Percentiles rank a stretch among this genome's conserved stretches.
Conservation (phyloP, 2,888 invertebrate species). For the Parochlus steinenii region DNA sequence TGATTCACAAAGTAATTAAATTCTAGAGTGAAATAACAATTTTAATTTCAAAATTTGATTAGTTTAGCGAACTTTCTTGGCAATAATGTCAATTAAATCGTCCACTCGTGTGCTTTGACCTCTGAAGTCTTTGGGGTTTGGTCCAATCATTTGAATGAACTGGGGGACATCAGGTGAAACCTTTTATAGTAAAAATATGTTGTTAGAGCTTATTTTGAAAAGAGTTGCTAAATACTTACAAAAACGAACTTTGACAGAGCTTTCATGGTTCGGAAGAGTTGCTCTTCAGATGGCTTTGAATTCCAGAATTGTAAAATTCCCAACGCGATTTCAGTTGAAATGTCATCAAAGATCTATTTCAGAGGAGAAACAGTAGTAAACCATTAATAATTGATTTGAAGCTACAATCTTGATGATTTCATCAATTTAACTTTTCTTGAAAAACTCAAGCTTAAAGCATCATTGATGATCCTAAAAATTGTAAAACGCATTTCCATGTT, state of each 20-base stretch:
- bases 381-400: not conserved
- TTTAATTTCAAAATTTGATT: not conserved
- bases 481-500: not conserved
- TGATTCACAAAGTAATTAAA: not conserved
- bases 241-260: constrained; percentile 45
- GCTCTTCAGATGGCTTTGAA: constrained; percentile 61
- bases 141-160: constrained; percentile 80
- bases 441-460: too few relatives aligned
- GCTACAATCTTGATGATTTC: constrained; percentile 19
- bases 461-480: not conserved
- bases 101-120: constrained; percentile 68
- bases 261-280: constrained; percentile 60
- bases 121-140: constrained; percentile 65
- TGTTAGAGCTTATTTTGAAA: constrained; percentile 1
- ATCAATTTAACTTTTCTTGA: too few relatives aligned
- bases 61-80: constrained; percentile 40
- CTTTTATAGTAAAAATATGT: constrained; percentile 29
- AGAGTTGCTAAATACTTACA: constrained; percentile 17
- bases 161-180: constrained; percentile 78
- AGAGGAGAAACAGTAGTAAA: constrained; percentile 16
- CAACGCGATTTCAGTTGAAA: constrained; percentile 82
- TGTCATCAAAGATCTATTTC: constrained; percentile 87
- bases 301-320: constrained; percentile 79
- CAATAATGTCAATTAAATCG: constrained; percentile 59
- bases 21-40: not conserved